Evolutionary conservation across 92 coral and sea anemone species (phyloP), one percentile per base, ranked within the genome.

Genomic region (Paramuricea clavata): DNA sequence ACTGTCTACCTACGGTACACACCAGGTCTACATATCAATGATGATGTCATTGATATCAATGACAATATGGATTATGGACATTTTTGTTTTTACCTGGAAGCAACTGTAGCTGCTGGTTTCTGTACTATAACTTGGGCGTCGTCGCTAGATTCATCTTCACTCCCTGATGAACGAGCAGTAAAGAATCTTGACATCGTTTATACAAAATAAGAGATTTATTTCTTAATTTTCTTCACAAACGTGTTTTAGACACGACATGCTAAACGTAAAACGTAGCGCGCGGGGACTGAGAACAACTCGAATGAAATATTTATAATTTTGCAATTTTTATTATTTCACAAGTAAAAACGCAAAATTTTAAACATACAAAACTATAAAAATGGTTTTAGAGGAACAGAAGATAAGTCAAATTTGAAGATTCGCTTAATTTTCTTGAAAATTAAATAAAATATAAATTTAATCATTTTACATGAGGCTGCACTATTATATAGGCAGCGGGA

Each of bases 111-210:
- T 57, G 93, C 94, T 80, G 95, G 92, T 26, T 85, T 84, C 73
- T 81, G 93, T 70, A 89, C 91, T 32, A 76, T 42, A 83, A 98
- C 92, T 78, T 92, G 98, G 56, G 88, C 98, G 81, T 93, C 97
- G 69, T 91, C 99, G 47, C 94, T 92, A 47, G 91, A 85, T 52
- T 90, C 93, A 41, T 92, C 91, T 61, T 96, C 99, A 54, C 98
- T 94, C 9, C 91, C 99, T 33, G 99, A 94, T 89, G 97, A 91
- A 85, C 97, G 98, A 59, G 95, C 90, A 69, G 98, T 93, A 74
- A 96, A 96, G 70, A 96, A 96, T 61, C 93, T 91, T 47, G 99
- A 94, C 95, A n/a, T n/a, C n/a, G n/a, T n/a, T n/a, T n/a, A n/a
- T n/a, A n/a, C n/a, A n/a, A n/a, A n/a, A n/a, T n/a, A n/a, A n/a